Evolutionary conservation across 35 echinoderm and acorn worm genomes (phyloP), one percentile per base, ranked within the genome.

Genomic region (Chiridota heheva): DNA sequence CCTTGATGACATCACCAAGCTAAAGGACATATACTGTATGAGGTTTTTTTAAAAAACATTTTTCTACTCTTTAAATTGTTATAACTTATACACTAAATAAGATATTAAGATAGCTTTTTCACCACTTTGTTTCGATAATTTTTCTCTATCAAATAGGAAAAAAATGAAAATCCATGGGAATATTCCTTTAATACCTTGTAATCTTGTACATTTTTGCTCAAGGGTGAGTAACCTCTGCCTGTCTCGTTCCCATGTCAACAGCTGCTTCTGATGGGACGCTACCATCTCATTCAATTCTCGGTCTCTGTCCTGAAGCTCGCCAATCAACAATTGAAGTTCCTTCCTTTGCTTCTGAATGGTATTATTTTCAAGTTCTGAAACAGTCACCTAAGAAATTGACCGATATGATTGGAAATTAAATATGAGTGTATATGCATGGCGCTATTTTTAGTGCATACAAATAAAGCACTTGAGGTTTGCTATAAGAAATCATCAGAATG

Each of bases 241-340:
- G 76, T 98, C 95, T 40, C 90, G 76, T 79, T 98, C 95, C 95
- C 95, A 98, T 8, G 95, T 89, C 58, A 92, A 67, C 51, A 98
- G 73, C 61, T 98, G 95, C 82, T 91, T 84, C 47, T 98, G 95
- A 69, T 98, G 95, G 47, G 95, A 91, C 17, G 89, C 70, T 25
- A 98, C 95, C 95, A 98, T 98, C 75, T 98, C 95, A 75, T 98
- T 98, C 24, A 98, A 76, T 74, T 98, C 95, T 56, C 89, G 51
- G 51, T 98, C 95, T 61, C 95, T 78, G 41, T 98, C 95, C 69
- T 98, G 95, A 1, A 98, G 74, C 44, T 98, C 95, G 40, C 58
- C 85, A 24, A 98, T 98, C 46, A 98, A 53, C 5, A 98, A 69
- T 57, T 98, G 89, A 24, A 98, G 47, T 29, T 98, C 95, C 30